Evolutionary conservation across 2,797 vertebrate genomes (phyloP).

Genomic region (Lagocephalus sceleratus): DNA sequence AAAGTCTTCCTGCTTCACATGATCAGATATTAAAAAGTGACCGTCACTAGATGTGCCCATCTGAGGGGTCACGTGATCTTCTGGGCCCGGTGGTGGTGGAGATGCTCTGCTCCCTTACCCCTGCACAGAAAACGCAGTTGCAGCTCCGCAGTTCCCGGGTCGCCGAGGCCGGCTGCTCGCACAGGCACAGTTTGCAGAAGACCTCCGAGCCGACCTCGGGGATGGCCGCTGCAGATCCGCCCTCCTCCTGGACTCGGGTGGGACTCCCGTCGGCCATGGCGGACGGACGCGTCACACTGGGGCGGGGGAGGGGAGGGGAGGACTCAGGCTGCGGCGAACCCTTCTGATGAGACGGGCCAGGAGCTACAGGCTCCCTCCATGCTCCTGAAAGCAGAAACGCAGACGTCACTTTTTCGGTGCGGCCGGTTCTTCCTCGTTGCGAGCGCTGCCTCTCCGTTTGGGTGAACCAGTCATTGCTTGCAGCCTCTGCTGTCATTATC

Average conservation of each 20-base stretch:
- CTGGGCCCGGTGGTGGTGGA: neutral
- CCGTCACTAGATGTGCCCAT: too few species aligned
- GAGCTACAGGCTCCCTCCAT: conserved; percentile 58
- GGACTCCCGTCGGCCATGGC: conserved; percentile 57
- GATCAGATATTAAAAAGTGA: too few species aligned
- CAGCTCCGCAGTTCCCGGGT: conserved; percentile 85
- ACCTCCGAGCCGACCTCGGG: conserved; percentile 28
- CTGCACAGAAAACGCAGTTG: conserved; percentile 87
- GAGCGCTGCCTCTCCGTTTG: conserved; percentile 11
- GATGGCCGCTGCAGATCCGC: conserved; percentile 4
- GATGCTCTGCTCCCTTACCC: conserved; percentile 65
- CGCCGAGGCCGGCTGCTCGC: conserved; percentile 79
- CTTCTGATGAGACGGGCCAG: conserved; percentile 51
- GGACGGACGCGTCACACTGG: neutral
- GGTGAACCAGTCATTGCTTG: conserved; percentile 29
- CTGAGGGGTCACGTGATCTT: too few species aligned
- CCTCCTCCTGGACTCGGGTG: conserved; percentile 13
- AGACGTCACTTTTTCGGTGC: neutral
- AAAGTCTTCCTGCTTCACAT: neutral
- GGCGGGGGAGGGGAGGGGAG: neutral
- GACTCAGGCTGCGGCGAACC: conserved; percentile 53
- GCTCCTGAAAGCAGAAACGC: conserved; percentile 64
- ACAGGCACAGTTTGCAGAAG: conserved; percentile 92
- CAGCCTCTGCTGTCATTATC: too few species aligned
- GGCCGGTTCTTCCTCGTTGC: neutral